A percentile compares a stretch with the other conserved stretches of the same genome.
Evolutionary conservation across 2,888 invertebrate species (phyloP).

Genomic region (Trissolcus brochymenae): DNA sequence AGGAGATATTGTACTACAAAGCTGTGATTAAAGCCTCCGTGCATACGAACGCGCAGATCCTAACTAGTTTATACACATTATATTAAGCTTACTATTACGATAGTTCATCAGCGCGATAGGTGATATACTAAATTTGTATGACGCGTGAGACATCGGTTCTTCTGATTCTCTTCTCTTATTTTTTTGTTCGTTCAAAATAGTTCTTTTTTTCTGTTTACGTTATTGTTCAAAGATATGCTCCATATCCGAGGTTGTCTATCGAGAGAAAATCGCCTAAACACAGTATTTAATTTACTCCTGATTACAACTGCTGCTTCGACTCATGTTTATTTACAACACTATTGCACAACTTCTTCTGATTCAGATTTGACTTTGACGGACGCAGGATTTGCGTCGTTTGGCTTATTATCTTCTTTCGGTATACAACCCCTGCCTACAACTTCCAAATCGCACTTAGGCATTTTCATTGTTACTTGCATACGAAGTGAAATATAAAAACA

Average conservation of each 20-base stretch:
- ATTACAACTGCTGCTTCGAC: no score
- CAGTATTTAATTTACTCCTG: constrained; percentile 4
- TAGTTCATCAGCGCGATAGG: constrained; percentile 53
- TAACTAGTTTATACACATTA: constrained; percentile 65
- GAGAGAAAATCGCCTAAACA: constrained; percentile 14
- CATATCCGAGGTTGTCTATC: constrained; percentile 22
- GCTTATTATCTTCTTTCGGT: constrained; percentile 17
- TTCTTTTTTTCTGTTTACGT: constrained; percentile 5
- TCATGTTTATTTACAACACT: constrained; percentile 1
- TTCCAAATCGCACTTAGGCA: constrained; percentile 47
- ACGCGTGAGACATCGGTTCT: constrained; percentile 46
- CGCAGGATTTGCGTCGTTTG: no score
- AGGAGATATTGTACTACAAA: constrained; percentile 73
- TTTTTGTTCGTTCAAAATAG: not conserved
- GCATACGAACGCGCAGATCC: constrained; percentile 73
- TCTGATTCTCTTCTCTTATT: constrained; percentile 29
- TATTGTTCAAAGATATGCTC: constrained; percentile 35
- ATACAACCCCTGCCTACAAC: constrained; percentile 27
- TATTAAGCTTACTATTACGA: constrained; percentile 57
- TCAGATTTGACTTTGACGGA: constrained; percentile 9
- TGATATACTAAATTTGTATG: constrained; percentile 51
- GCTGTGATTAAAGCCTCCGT: constrained; percentile 74
- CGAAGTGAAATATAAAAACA: constrained; percentile 42
- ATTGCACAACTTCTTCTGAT: constrained; percentile 12
- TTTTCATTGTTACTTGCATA: constrained; percentile 46